These are phyloP conservation scores for Tamias sibiricus DNA, from an alignment of 2,113 vertebrate genomes.

Conservation along the genomic window DNA sequence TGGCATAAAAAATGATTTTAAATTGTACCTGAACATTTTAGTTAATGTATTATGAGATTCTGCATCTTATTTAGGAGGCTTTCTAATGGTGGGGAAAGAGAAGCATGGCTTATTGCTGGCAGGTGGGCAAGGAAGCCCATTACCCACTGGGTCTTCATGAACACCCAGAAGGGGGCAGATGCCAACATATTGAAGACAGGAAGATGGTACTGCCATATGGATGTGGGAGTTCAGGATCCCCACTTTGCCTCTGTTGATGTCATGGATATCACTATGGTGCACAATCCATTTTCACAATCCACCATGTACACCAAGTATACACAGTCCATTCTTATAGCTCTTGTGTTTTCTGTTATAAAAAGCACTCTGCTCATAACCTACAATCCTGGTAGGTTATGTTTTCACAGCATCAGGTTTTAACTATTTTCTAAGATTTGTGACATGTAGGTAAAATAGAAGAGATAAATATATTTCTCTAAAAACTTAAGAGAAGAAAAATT, in stretches of 20 bases:
- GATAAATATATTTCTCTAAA: too few relatives aligned
- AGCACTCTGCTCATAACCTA: constrained; percentile 59
- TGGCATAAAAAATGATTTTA: neutral
- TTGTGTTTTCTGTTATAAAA: constrained; percentile 67
- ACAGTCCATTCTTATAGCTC: neutral
- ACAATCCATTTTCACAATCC: too few relatives aligned
- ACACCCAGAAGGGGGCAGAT: neutral
- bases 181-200: too few relatives aligned
- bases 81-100: neutral
- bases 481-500: too few relatives aligned
- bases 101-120: neutral
- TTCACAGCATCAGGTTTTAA: too few relatives aligned
- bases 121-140: neutral
- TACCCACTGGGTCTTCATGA: neutral
- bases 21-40: neutral
- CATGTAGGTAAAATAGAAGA: too few relatives aligned
- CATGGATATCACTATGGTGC: too few relatives aligned
- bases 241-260: neutral
- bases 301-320: neutral
- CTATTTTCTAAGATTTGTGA: too few relatives aligned
- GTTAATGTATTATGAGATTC: neutral
- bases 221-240: neutral
- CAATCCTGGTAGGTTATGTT: too few relatives aligned
- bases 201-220: neutral
- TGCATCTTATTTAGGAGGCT: neutral